phyloP scores from a whole-genome alignment of 2,797 vertebrate genomes.

The Diplodus puntazzo region DNA sequence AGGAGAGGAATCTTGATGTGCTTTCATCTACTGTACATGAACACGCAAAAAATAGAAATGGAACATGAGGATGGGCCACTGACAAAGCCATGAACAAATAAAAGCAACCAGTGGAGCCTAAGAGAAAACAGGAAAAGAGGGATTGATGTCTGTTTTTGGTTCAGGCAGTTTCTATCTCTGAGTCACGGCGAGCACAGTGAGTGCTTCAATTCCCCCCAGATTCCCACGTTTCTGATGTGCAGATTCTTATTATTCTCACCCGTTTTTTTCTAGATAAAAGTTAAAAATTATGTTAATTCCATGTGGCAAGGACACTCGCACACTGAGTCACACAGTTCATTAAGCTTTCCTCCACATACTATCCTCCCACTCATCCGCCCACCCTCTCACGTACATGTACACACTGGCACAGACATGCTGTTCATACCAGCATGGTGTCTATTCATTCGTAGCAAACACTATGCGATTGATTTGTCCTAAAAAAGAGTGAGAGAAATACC shows the following conservation, averaged over 20 bases:
- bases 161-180: constrained; percentile 49
- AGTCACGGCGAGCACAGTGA: constrained; percentile 56
- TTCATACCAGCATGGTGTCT: neutral
- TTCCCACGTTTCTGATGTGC: constrained; percentile 43
- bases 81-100: constrained; percentile 66
- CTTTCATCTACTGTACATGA: constrained; percentile 61
- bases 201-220: constrained; percentile 50
- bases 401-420: neutral
- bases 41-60: constrained; percentile 73
- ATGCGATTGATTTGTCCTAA: neutral
- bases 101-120: constrained; percentile 55
- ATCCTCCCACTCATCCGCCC: constrained; percentile 18
- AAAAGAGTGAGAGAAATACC: neutral
- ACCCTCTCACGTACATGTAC: neutral
- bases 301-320: constrained; percentile 31
- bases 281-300: constrained; percentile 52
- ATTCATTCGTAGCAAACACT: neutral
- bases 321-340: constrained; percentile 53
- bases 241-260: constrained; percentile 50
- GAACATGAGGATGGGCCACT: constrained; percentile 61
- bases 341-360: constrained; percentile 31
- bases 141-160: constrained; percentile 68
- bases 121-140: constrained; percentile 55
- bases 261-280: constrained; percentile 33
- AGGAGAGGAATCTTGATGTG: constrained; percentile 24